Conservation (phyloP, 2,888 invertebrate species). For the Idaea straminata region DNA sequence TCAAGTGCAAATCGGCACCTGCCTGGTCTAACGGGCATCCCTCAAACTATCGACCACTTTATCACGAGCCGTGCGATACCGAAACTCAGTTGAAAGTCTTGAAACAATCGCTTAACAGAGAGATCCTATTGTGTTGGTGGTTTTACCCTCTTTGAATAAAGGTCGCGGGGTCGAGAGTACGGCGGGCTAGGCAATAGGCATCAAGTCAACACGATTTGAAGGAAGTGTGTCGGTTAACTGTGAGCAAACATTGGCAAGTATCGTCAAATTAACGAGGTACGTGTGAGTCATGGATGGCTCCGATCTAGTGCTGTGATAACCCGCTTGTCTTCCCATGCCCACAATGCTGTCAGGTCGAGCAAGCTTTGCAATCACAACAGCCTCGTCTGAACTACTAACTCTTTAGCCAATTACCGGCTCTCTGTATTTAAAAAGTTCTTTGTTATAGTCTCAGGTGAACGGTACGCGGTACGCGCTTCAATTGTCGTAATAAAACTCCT, state of each 20-base stretch:
- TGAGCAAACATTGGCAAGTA: slow-evolving; percentile 67
- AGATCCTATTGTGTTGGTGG: slow-evolving; percentile 32
- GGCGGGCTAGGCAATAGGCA: slow-evolving; percentile 56
- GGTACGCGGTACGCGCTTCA: neutral
- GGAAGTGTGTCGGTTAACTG: slow-evolving; percentile 71
- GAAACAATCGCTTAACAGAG: slow-evolving; percentile 13
- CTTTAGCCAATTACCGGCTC: slow-evolving; percentile 4
- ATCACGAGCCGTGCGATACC: slow-evolving; percentile 24
- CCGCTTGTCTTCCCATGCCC: slow-evolving; percentile 23
- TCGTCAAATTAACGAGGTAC: slow-evolving; percentile 63
- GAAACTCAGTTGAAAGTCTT: slow-evolving; percentile 6
- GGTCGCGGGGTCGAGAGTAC: slow-evolving; percentile 71
- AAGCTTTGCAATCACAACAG: neutral
- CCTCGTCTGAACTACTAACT: neutral
- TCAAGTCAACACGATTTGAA: slow-evolving; percentile 46
- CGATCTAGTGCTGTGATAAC: slow-evolving; percentile 32
- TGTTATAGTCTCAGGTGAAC: neutral
- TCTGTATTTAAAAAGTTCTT: slow-evolving; percentile 10
- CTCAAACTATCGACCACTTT: slow-evolving; percentile 30
- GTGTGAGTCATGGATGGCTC: slow-evolving; percentile 45
- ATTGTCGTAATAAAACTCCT: neutral
- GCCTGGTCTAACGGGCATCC: slow-evolving; percentile 68
- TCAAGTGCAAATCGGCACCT: slow-evolving; percentile 75
- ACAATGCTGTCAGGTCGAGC: slow-evolving; percentile 18
- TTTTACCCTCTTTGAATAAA: slow-evolving; percentile 65